phyloP scores from a whole-genome alignment of 2,113 vertebrate species.

The Nerophis lumbriciformis region DNA sequence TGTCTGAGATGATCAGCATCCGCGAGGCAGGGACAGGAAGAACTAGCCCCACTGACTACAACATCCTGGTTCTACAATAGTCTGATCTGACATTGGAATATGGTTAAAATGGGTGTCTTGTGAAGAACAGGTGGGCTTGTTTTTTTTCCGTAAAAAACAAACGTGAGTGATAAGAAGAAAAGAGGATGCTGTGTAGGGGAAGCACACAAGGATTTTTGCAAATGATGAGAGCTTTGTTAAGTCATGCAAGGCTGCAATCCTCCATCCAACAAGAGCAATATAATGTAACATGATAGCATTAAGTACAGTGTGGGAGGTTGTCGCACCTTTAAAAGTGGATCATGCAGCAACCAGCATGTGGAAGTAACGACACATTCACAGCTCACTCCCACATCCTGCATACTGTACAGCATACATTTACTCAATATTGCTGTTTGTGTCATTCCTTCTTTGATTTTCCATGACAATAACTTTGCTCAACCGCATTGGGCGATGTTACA shows the following conservation, averaged over 20 bases:
- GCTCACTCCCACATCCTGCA: slow-evolving; percentile 15
- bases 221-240: slow-evolving; percentile 16
- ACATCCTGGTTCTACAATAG: slow-evolving; percentile 14
- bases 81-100: slow-evolving; percentile 14
- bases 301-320: slow-evolving; percentile 24
- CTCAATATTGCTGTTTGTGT: too few species aligned
- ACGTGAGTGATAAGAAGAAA: not conserved
- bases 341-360: slow-evolving; percentile 21
- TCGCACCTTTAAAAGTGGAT: slow-evolving; percentile 24
- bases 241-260: slow-evolving; percentile 15
- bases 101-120: slow-evolving; percentile 30
- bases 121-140: slow-evolving; percentile 23
- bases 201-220: slow-evolving; percentile 26
- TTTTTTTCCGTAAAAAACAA: slow-evolving; percentile 7
- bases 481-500: too few species aligned
- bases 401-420: not conserved
- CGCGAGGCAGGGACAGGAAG: slow-evolving; percentile 26
- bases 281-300: slow-evolving; percentile 31
- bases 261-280: slow-evolving; percentile 5
- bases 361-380: slow-evolving; percentile 20
- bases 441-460: too few species aligned
- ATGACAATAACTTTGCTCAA: not conserved
- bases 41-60: slow-evolving; percentile 29
- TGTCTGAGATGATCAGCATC: slow-evolving; percentile 41
- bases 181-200: slow-evolving; percentile 19